These are phyloP conservation scores for Chirona hameri DNA, from an alignment of 2,888 invertebrate species.

Conservation along the genomic window DNA sequence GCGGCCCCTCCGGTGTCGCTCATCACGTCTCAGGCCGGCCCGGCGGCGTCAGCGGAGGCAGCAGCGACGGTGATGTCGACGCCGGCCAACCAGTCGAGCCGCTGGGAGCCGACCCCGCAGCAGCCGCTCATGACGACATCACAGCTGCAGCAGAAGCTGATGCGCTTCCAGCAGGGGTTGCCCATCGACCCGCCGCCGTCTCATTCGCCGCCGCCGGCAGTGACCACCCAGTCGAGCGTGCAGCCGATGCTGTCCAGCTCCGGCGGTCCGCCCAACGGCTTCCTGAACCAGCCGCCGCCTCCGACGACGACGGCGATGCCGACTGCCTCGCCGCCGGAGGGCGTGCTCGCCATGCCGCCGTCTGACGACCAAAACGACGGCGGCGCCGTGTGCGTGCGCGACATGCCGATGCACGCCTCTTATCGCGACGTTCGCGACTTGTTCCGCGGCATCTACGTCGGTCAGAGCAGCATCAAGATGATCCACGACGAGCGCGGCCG, in stretches of 20 bases:
- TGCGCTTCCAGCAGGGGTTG: not conserved
- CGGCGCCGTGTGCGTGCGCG: slow-evolving; percentile 65
- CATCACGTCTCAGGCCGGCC: not conserved
- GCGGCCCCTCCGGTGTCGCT: not conserved
- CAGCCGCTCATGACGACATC: not conserved
- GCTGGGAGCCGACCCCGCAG: not conserved
- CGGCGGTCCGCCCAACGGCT: not conserved
- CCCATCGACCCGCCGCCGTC: not conserved
- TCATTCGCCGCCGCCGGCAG: not conserved
- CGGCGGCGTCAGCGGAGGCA: not conserved
- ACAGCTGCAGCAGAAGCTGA: not conserved
- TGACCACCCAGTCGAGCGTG: not conserved
- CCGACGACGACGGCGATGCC: slow-evolving; percentile 2
- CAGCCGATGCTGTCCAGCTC: not conserved
- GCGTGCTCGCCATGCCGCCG: not conserved
- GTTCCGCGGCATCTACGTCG: slow-evolving; percentile 70
- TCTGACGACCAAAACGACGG: slow-evolving; percentile 43
- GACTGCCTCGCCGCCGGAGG: not conserved
- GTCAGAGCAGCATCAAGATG: slow-evolving; percentile 79
- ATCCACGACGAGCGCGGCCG: slow-evolving; percentile 75
- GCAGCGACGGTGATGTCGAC: not conserved
- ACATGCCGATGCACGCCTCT: slow-evolving; percentile 66
- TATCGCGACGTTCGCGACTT: slow-evolving; percentile 78
- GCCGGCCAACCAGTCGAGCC: not conserved
- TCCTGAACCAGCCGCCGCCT: not conserved